Percentiles rank a stretch among this genome's conserved stretches.
phyloP scores from a whole-genome alignment of 2,888 invertebrate genomes.

The Lochmaea capreae region DNA sequence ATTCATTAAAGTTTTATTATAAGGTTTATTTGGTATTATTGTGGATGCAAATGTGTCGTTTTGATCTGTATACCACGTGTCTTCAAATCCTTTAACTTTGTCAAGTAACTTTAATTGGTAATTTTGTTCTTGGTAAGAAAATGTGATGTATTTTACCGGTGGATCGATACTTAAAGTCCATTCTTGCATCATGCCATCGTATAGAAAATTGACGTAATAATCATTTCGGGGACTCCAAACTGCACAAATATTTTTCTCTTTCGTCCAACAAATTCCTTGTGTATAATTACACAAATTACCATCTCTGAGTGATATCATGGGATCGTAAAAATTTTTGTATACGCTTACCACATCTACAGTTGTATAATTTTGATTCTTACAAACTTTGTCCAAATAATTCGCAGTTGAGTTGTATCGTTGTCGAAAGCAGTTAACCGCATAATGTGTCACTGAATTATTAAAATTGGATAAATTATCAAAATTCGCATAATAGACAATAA shows the following conservation, averaged over 20 bases:
- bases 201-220: not conserved
- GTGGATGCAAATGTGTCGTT: not conserved
- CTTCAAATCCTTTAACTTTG: not conserved
- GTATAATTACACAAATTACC: too few relatives aligned
- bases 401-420: too few relatives aligned
- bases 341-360: too few relatives aligned
- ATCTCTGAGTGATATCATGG: too few relatives aligned
- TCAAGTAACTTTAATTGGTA: not conserved
- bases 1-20: not conserved
- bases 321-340: too few relatives aligned
- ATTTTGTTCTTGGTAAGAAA: not conserved
- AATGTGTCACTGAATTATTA: too few relatives aligned
- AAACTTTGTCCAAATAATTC: too few relatives aligned
- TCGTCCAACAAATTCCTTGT: too few relatives aligned
- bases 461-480: too few relatives aligned
- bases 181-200: not conserved
- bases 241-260: too few relatives aligned
- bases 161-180: conserved; percentile 1
- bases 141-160: not conserved
- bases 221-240: not conserved
- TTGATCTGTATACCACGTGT: not conserved
- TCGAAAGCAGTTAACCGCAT: too few relatives aligned
- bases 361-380: too few relatives aligned
- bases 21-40: not conserved
- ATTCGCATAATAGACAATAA: not conserved